A percentile compares a stretch with the other conserved stretches of the same genome.
Evolutionary conservation across 1,140 invertebrate species (phyloP).

Genomic region (Lordiphosa stackelbergi): DNA sequence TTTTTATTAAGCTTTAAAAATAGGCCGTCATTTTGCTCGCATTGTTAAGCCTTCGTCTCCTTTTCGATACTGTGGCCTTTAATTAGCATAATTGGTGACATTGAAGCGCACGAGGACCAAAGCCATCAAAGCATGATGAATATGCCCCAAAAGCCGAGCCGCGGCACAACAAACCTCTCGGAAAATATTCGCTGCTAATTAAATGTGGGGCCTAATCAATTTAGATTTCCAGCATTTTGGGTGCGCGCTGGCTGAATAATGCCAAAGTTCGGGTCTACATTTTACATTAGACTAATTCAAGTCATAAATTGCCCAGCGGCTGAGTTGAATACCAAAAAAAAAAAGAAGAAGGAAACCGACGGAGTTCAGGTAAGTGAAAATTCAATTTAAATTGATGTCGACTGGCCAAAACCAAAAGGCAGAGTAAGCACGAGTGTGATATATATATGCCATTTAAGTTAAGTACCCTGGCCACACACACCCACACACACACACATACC

Average conservation of each 20-base stretch:
- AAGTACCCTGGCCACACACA: constrained; percentile 61
- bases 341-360: background rate
- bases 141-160: constrained; percentile 38
- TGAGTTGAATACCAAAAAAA: constrained; percentile 58
- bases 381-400: constrained; percentile 76
- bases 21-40: constrained; percentile 59
- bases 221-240: constrained; percentile 34
- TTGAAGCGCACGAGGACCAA: constrained; percentile 19
- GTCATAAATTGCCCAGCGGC: constrained; percentile 62
- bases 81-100: constrained; percentile 73
- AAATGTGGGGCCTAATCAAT: constrained; percentile 67
- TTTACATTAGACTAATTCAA: constrained; percentile 74
- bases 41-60: constrained; percentile 42
- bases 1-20: constrained; percentile 40
- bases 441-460: constrained; percentile 72
- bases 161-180: constrained; percentile 14
- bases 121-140: constrained; percentile 48
- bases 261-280: constrained; percentile 40
- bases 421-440: constrained; percentile 10
- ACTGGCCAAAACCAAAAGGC: constrained; percentile 33
- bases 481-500: constrained; percentile 6
- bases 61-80: constrained; percentile 34
- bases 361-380: constrained; percentile 65
- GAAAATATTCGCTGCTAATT: constrained; percentile 54
- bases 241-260: constrained; percentile 10